Evolutionary conservation across 2,888 invertebrate species (phyloP).

Genomic region (Ormyrus rosae): DNA sequence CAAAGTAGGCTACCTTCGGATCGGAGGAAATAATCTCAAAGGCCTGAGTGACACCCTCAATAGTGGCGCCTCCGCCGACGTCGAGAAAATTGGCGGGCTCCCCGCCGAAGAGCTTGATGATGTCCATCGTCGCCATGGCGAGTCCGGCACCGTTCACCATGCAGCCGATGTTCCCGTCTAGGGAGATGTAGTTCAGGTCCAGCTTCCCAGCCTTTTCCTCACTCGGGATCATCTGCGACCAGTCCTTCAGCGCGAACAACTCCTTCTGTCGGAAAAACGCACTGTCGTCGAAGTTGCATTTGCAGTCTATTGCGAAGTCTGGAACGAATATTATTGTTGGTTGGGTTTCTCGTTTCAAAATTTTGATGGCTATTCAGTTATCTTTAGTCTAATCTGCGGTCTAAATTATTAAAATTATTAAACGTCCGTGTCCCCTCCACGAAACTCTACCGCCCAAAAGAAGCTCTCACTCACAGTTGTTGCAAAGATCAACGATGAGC

Average conservation of each 20-base stretch:
- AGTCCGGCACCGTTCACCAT: constrained; percentile 81
- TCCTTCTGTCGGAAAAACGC: constrained; percentile 78
- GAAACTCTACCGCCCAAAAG: background rate
- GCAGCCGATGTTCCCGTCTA: constrained; percentile 80
- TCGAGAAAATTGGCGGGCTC: constrained; percentile 81
- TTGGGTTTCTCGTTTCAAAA: too few relatives aligned
- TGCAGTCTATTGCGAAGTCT: constrained; percentile 80
- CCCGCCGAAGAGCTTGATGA: constrained; percentile 80
- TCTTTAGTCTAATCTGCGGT: too few relatives aligned
- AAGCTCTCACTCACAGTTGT: constrained; percentile 18
- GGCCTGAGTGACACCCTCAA: constrained; percentile 78
- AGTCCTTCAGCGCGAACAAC: constrained; percentile 77
- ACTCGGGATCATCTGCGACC: constrained; percentile 78
- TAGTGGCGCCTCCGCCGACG: constrained; percentile 80
- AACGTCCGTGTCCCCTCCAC: too few relatives aligned
- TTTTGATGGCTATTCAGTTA: too few relatives aligned
- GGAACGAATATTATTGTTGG: background rate
- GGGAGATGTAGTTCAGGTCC: constrained; percentile 79
- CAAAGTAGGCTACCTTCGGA: constrained; percentile 72
- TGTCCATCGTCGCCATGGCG: constrained; percentile 83
- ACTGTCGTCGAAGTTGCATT: constrained; percentile 80
- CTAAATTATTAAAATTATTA: background rate
- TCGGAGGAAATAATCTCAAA: constrained; percentile 80
- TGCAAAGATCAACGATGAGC: constrained; percentile 64
- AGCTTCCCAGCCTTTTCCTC: constrained; percentile 78